phyloP scores from a whole-genome alignment of 2,888 invertebrate genomes.

The Hirtodrosophila histrioides region DNA sequence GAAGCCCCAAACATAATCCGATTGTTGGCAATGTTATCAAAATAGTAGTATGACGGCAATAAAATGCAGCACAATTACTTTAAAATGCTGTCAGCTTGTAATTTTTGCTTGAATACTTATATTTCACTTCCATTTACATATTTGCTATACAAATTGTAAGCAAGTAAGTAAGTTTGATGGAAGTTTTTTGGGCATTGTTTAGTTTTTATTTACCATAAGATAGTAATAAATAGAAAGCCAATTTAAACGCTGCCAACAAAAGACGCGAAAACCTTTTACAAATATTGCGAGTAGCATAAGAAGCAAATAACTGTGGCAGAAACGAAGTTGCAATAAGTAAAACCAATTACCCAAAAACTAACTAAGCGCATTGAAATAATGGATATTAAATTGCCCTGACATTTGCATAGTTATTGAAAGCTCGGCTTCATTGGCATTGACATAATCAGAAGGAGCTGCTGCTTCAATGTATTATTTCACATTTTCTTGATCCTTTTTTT shows the following conservation, averaged over 20 bases:
- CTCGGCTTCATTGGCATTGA: conserved; percentile 13
- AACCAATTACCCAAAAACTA: conserved; percentile 19
- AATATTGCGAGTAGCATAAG: not conserved
- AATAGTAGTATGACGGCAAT: not conserved
- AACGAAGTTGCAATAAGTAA: not conserved
- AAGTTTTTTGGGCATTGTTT: no score
- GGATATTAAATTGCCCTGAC: conserved; percentile 17
- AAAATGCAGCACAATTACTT: not conserved
- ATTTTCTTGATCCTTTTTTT: not conserved
- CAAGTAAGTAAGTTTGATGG: no score
- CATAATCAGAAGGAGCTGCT: conserved; percentile 13
- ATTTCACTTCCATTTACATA: no score
- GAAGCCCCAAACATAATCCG: no score
- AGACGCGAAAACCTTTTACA: not conserved
- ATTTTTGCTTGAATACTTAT: no score
- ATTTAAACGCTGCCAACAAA: conserved; percentile 19
- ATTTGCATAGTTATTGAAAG: conserved; percentile 20
- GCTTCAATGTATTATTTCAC: conserved; percentile 3
- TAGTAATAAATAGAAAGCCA: conserved; percentile 1
- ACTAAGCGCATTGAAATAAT: conserved; percentile 9
- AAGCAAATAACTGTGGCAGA: not conserved
- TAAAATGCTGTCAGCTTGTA: no score
- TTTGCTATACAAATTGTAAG: no score
- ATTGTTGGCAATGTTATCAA: no score
- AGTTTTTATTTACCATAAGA: no score